Evolutionary conservation across 2,113 vertebrate species (phyloP).

Genomic region (Trinectes maculatus): DNA sequence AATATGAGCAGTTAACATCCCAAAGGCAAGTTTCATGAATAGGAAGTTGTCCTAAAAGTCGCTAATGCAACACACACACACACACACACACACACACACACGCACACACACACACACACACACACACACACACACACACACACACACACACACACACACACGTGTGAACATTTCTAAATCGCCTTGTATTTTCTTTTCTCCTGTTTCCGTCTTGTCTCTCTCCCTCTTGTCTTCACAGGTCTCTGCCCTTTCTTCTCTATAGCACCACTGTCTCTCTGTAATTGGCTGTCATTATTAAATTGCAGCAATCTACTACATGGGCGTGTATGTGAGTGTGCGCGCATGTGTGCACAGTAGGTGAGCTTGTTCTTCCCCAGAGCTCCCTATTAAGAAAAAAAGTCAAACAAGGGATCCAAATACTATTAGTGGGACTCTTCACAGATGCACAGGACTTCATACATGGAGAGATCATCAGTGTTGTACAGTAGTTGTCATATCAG

Average conservation of each 20-base stretch:
- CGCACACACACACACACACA: too few species aligned
- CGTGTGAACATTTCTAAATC: slow-evolving; percentile 3
- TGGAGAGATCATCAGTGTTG: not conserved
- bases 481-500: too few species aligned
- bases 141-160: too few species aligned
- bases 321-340: not conserved
- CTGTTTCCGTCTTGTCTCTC: not conserved
- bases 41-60: not conserved
- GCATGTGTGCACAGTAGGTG: slow-evolving; percentile 19
- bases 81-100: too few species aligned
- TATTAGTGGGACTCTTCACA: not conserved
- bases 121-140: too few species aligned
- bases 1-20: too few species aligned
- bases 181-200: not conserved
- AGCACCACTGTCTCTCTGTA: slow-evolving; percentile 39
- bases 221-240: slow-evolving; percentile 8
- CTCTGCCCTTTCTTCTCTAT: not conserved
- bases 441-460: not conserved
- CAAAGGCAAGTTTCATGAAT: too few species aligned
- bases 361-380: slow-evolving; percentile 2
- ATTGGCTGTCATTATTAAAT: slow-evolving; percentile 61
- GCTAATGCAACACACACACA: too few species aligned
- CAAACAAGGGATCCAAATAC: slow-evolving; percentile 3
- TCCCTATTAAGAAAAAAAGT: slow-evolving; percentile 21
- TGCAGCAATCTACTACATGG: slow-evolving; percentile 1